Evolutionary conservation across 1,140 invertebrate genomes (phyloP), one percentile per base, ranked within the genome.

Genomic region (Meloidogyne floridensis): DNA sequence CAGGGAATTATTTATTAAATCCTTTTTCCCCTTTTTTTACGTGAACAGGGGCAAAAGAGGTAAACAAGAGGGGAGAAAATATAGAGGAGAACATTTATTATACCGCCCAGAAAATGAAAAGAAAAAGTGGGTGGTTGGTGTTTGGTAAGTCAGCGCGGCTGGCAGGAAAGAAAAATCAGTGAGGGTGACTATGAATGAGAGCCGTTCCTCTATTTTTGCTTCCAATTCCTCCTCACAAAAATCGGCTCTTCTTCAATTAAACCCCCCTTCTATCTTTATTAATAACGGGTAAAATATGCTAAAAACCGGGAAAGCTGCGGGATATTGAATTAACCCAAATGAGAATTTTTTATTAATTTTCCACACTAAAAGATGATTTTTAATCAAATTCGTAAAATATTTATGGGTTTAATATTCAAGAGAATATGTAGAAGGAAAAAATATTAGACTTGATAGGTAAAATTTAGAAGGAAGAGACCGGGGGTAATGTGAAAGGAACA

Each of bases 61-160:
- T 59, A 59, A 32, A 75, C 20, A 47, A 10, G 32, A 32, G 42
- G 43, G 18, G 11, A 42, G 47, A 69, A 79, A 51, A 71, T 51
- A 79, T 32, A 53, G 32, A 32, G 77, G 15, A 32, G 77, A 13
- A 69, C 13, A 47, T 65, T 32, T 32, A 32, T 15, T 59, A 59
- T 65, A 65, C 59, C 9, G 20, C 59, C 43, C 77, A 51, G 43
- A 79, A 79, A 77, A 11, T 70, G 4, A 65, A 56, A 77, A 53
- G 5, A 77, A 51, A 76, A 76, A 77, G n/a, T 77, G 75, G 56
- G 56, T 69, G 51, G 56, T 65, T 32, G 75, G 3, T 47, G 15
- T 43, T 32, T 69, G 18, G 20, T n/a, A 47, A 53, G 18, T 32
- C 75, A 54, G 51, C 75, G 15, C 47, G 69, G 53, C 20, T 69